phyloP scores from a whole-genome alignment of 2,888 invertebrate genomes.

The Hydriomena furcata region DNA sequence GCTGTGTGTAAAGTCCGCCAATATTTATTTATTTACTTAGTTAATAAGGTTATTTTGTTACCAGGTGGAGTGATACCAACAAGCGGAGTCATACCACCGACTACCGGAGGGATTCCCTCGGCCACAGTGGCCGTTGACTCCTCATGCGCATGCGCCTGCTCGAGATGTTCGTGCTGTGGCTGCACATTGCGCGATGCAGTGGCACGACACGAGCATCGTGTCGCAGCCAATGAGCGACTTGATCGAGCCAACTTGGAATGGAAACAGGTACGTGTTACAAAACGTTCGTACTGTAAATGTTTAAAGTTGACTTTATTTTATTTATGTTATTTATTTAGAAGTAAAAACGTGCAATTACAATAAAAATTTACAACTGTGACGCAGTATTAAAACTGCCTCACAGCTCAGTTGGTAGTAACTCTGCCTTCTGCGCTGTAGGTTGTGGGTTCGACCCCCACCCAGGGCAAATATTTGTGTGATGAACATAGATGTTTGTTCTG shows the following conservation, averaged over 20 bases:
- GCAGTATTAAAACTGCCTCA: too few species aligned
- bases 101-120: constrained; percentile 11
- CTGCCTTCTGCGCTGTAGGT: too few species aligned
- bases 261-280: constrained; percentile 80
- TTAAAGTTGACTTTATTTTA: too few species aligned
- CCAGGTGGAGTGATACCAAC: constrained; percentile 24
- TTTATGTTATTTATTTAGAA: too few species aligned
- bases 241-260: constrained; percentile 93
- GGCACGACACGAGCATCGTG: constrained; percentile 90
- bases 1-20: too few species aligned
- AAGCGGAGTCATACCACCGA: constrained; percentile 20
- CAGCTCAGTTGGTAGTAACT: too few species aligned
- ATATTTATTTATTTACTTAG: too few species aligned
- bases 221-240: constrained; percentile 90
- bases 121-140: constrained; percentile 26
- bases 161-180: constrained; percentile 68
- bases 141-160: constrained; percentile 54
- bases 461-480: too few species aligned
- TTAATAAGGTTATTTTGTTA: background rate
- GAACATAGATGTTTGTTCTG: too few species aligned
- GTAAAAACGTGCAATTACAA: too few species aligned
- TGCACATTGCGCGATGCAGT: constrained; percentile 89
- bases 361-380: too few species aligned
- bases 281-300: background rate
- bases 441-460: too few species aligned